Evolutionary conservation across 2,797 vertebrate genomes (phyloP).

Genomic region (Chaetophractus vellerosus): DNA sequence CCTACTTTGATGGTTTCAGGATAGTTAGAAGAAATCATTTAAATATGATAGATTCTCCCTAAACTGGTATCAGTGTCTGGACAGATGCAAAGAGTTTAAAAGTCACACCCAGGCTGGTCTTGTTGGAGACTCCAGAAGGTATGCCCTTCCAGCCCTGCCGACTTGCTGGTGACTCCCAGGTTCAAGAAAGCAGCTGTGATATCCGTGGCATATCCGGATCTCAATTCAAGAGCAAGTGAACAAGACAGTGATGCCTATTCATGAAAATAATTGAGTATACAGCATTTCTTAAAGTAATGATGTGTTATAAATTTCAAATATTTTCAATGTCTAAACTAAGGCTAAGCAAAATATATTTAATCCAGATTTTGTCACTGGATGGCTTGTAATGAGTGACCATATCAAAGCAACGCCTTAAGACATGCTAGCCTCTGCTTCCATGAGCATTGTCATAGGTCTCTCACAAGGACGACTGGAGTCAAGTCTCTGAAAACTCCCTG

Average conservation of each 20-base stretch:
- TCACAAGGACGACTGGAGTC: background rate
- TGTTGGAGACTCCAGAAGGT: background rate
- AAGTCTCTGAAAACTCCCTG: background rate
- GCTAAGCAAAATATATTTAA: constrained; percentile 8
- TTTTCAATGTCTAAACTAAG: constrained; percentile 29
- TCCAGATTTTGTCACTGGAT: background rate
- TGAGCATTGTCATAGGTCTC: background rate
- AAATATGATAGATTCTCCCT: background rate
- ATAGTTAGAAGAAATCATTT: constrained; percentile 35
- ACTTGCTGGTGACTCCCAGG: background rate
- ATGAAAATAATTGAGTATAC: background rate
- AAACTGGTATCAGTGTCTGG: background rate
- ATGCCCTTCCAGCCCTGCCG: background rate
- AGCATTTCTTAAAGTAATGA: background rate
- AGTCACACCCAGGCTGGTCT: background rate
- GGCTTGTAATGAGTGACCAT: background rate
- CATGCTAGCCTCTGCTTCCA: background rate
- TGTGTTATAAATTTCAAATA: background rate
- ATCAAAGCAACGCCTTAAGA: background rate
- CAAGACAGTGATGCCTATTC: background rate
- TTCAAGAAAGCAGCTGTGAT: background rate
- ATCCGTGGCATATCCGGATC: background rate
- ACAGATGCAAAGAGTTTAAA: background rate
- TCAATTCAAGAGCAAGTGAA: constrained; percentile 20
- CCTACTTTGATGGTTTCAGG: background rate